A percentile compares a stretch with the other conserved stretches of the same genome.
Conservation (phyloP, 1,140 invertebrate species). For the Tetraneura akinire region DNA sequence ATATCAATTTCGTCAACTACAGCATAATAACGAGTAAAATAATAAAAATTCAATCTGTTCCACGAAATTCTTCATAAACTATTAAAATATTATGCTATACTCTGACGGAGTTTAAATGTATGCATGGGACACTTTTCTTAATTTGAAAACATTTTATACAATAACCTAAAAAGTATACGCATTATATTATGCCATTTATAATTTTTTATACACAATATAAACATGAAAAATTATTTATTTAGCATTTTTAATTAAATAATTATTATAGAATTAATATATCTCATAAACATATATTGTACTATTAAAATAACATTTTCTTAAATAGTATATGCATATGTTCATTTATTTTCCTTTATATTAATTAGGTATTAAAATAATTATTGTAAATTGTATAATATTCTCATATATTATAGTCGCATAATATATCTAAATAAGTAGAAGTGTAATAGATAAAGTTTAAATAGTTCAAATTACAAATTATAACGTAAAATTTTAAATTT, state of each 20-base stretch:
- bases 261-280: no score
- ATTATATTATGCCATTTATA: background rate
- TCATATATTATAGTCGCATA: no score
- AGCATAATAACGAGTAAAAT: conserved; percentile 7
- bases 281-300: no score
- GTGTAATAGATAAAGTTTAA: no score
- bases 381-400: no score
- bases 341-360: no score
- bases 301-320: no score
- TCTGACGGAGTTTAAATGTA: background rate
- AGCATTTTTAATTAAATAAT: background rate
- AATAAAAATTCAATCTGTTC: conserved; percentile 15
- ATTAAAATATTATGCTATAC: background rate
- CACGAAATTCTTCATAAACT: conserved; percentile 1
- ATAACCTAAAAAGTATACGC: background rate
- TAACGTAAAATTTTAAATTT: no score
- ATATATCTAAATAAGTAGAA: no score
- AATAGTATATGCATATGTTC: no score
- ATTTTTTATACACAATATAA: background rate
- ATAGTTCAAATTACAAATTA: no score
- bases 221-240: background rate
- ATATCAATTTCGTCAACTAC: conserved; percentile 22
- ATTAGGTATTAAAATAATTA: no score
- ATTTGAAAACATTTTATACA: background rate
- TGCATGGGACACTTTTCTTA: background rate